These are phyloP conservation scores for Enteromius mattozi DNA, from an alignment of 2,797 vertebrate genomes.

Conservation along the genomic window DNA sequence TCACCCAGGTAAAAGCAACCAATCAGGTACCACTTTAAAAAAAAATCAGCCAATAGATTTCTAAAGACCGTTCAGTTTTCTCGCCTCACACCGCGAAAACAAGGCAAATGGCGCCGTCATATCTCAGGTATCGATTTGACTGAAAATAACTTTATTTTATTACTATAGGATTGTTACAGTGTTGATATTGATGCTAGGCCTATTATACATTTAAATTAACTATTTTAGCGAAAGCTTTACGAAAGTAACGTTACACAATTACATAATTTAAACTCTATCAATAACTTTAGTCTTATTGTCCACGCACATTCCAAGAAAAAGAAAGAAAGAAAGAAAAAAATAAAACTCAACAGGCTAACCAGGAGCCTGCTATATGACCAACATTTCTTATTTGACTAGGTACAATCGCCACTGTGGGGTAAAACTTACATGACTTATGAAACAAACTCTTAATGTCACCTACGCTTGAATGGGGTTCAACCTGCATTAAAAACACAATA, in stretches of 20 bases:
- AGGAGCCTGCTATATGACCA: neutral
- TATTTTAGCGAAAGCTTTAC: neutral
- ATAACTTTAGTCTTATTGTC: no score
- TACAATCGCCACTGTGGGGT: neutral
- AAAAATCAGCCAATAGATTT: neutral
- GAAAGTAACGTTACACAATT: neutral
- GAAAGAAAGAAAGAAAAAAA: no score
- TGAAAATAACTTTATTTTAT: neutral
- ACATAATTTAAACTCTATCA: no score
- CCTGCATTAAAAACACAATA: conserved; percentile 63
- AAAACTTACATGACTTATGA: conserved; percentile 85
- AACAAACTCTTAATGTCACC: conserved; percentile 86
- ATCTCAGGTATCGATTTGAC: neutral
- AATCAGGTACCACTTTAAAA: neutral
- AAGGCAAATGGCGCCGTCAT: neutral
- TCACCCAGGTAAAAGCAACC: neutral
- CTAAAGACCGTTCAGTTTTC: neutral
- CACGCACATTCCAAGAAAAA: no score
- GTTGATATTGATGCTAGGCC: neutral
- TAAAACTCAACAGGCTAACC: neutral
- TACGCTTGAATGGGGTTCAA: conserved; percentile 84
- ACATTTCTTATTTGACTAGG: neutral
- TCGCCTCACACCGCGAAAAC: neutral
- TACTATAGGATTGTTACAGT: neutral
- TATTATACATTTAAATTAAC: neutral